A percentile compares a stretch with the other conserved stretches of the same genome.
These are phyloP conservation scores for Ptychodera flava DNA, from an alignment of 35 echinoderm and acorn worm species.

Conservation along the genomic window DNA sequence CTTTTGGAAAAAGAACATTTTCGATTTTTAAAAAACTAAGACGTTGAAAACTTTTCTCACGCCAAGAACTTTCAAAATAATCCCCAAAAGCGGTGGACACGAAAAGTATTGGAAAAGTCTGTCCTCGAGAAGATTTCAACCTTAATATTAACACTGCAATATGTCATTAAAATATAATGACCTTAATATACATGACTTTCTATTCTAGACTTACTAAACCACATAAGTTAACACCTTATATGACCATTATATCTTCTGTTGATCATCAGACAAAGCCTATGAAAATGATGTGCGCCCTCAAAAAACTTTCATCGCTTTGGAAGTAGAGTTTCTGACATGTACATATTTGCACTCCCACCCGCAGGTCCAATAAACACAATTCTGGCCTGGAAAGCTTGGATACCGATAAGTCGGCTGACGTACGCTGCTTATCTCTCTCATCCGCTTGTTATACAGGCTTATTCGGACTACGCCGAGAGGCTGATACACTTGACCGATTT, in stretches of 20 bases:
- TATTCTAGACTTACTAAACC: background rate
- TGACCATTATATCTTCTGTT: background rate
- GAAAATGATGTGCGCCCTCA: background rate
- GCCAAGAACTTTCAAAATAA: too few relatives aligned
- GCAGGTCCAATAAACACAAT: slow-evolving; percentile 50
- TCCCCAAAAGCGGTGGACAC: too few relatives aligned
- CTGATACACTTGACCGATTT: too few relatives aligned
- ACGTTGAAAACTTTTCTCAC: too few relatives aligned
- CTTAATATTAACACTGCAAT: background rate
- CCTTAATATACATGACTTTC: background rate
- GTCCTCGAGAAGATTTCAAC: too few relatives aligned
- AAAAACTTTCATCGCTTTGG: slow-evolving; percentile 4
- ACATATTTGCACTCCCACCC: too few relatives aligned
- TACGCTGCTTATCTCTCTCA: slow-evolving; percentile 63
- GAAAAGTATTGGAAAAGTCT: too few relatives aligned
- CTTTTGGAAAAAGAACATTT: too few relatives aligned
- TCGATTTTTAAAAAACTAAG: too few relatives aligned
- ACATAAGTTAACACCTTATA: background rate
- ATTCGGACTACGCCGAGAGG: too few relatives aligned
- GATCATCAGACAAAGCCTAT: background rate
- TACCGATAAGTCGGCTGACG: slow-evolving; percentile 47
- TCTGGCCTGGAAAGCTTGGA: slow-evolving; percentile 58
- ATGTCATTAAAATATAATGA: too few relatives aligned
- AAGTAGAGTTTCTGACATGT: too few relatives aligned
- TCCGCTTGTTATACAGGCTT: slow-evolving; percentile 60